A percentile compares a stretch with the other conserved stretches of the same genome.
Conservation (phyloP, 2,797 vertebrate species). For the Gila robusta region DNA sequence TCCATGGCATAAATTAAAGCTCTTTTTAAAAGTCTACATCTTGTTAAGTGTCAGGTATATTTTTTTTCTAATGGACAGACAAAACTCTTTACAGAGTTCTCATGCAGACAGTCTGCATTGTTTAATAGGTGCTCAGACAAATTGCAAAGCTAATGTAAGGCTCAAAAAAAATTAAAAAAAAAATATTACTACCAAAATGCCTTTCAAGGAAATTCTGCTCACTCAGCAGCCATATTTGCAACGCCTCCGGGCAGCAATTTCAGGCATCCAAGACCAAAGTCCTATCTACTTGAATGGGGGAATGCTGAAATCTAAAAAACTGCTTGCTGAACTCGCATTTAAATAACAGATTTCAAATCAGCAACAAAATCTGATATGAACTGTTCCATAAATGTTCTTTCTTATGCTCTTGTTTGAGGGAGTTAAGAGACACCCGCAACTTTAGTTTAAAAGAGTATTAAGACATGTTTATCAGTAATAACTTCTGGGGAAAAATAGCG, state of each 20-base stretch:
- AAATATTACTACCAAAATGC: not conserved
- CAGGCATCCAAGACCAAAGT: not conserved
- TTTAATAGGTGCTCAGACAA: not conserved
- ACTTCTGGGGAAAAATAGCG: too few species aligned
- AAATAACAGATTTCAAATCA: too few species aligned
- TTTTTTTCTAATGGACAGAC: not conserved
- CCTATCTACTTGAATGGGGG: not conserved
- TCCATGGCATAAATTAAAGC: not conserved
- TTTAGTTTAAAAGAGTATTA: too few species aligned
- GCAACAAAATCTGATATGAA: too few species aligned
- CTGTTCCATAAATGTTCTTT: too few species aligned
- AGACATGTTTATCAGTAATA: too few species aligned
- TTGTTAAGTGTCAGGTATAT: not conserved
- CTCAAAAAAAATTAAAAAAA: not conserved
- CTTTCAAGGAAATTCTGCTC: not conserved
- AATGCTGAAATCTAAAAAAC: not conserved
- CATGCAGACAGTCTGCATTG: not conserved
- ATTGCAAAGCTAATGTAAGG: not conserved
- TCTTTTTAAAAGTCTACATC: not conserved
- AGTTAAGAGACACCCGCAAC: too few species aligned
- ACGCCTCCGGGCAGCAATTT: not conserved
- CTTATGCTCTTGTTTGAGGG: too few species aligned
- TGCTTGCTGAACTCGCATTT: not conserved
- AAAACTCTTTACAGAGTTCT: not conserved
- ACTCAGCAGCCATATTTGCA: not conserved